Percentiles rank a stretch among this genome's conserved stretches.
Evolutionary conservation across 2,113 vertebrate species (phyloP).

Genomic region (Machaerirhynchus nigripectus): DNA sequence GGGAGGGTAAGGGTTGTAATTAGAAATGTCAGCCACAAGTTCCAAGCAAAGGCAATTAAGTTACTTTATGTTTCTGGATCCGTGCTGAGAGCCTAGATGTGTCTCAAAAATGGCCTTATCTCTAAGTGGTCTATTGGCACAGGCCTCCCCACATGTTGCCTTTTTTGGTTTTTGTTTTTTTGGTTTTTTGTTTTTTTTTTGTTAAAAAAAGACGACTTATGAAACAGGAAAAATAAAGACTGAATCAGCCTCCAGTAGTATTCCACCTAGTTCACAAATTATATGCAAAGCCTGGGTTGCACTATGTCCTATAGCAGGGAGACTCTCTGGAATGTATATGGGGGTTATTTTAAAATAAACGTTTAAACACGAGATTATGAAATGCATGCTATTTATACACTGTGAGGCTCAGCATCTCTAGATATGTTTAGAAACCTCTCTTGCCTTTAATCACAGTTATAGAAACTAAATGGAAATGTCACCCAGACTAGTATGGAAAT

Average conservation of each 20-base stretch:
- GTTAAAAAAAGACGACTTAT: too few relatives aligned
- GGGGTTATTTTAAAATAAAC: slow-evolving; percentile 66
- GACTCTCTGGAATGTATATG: slow-evolving; percentile 47
- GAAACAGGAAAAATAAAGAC: neutral
- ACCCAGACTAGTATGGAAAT: slow-evolving; percentile 56
- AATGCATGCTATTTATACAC: slow-evolving; percentile 71
- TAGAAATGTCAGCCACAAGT: neutral
- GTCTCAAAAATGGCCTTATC: neutral
- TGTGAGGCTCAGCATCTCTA: slow-evolving; percentile 59
- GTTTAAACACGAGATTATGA: slow-evolving; percentile 63
- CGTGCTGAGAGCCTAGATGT: neutral
- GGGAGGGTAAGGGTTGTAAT: neutral
- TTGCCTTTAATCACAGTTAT: slow-evolving; percentile 61
- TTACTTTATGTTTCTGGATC: neutral
- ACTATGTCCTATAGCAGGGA: slow-evolving; percentile 21
- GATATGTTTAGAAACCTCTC: slow-evolving; percentile 72
- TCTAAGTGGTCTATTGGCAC: neutral
- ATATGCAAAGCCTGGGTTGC: neutral
- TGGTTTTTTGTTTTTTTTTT: neutral
- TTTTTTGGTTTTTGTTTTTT: neutral
- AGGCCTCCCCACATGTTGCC: neutral
- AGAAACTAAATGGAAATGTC: slow-evolving; percentile 68
- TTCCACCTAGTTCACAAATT: neutral
- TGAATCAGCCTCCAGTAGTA: neutral
- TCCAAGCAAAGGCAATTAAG: slow-evolving; percentile 17